Evolutionary conservation across 2,113 vertebrate species (phyloP), one percentile per base, ranked within the genome.

Genomic region (Silurus meridionalis): DNA sequence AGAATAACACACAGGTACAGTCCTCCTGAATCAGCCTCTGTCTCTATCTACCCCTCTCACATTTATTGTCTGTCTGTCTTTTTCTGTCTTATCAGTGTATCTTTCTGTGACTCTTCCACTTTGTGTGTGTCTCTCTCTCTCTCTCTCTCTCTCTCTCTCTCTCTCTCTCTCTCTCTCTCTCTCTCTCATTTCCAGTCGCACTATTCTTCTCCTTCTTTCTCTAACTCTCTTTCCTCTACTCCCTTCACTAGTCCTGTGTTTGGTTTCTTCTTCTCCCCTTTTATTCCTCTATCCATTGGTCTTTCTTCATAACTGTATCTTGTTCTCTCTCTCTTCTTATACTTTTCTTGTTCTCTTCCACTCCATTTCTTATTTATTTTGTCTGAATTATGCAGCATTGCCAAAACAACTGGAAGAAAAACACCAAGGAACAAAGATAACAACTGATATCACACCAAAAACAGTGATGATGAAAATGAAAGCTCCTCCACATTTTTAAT

Each of bases 1-100:
- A 13, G 0, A 94, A 89, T 6, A 92, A 90, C 86, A 95, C 95
- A 79, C 93, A 96, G 94, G 97, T 97, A 93, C 0, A 6, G 14
- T 15, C 6, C 4, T 57, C 52, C 28, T 37, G 28, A 37, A 37
- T 84, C 28, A 9, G 63, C 66, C 37, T 82, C 61, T 64, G 5
- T 61, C 58, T 82, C 28, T 15, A 11, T 78, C 0, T 85, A 6
- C 69, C 52, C 52, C 78, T 60, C 19, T 81, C 61, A n/a, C 19
- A 37, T 37, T 37, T 71, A 11, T 21, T 63, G 13, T 1, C 8
- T 74, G 37, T 74, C 1, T 50, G 37, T 72, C 37, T 17, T 28
- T 17, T 7, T 71, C 46, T 48, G 5, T 72, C 15, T 19, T 3
- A 37, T 37, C 37, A 58, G 17, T 58, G 57, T 6, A 19, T 63